Percentiles rank a stretch among this genome's conserved stretches.
phyloP scores from a whole-genome alignment of 2,113 vertebrate species.

The Bungarus multicinctus region DNA sequence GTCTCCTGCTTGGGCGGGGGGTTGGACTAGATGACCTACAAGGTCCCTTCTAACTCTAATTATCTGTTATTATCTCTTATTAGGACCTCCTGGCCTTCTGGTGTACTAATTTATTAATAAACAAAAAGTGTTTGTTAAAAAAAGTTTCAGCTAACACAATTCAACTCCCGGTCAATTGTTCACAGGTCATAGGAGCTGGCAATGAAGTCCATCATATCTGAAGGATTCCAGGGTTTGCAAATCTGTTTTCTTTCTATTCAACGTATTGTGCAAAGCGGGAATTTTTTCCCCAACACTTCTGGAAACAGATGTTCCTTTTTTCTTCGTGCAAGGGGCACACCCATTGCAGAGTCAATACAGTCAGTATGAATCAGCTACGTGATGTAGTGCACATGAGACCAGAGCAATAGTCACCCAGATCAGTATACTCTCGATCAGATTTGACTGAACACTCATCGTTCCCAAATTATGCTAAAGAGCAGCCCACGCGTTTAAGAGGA shows the following conservation, averaged over 20 bases:
- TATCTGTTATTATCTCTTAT: no score
- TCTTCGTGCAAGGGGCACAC: not conserved
- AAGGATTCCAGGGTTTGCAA: not conserved
- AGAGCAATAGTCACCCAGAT: not conserved
- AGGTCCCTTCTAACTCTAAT: no score
- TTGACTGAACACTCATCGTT: not conserved
- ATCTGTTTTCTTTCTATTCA: not conserved
- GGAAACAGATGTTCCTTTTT: not conserved
- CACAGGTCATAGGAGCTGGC: not conserved
- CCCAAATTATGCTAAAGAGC: not conserved
- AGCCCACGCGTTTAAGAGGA: not conserved
- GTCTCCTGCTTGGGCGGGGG: not conserved
- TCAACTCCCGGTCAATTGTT: not conserved
- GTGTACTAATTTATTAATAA: constrained; percentile 84
- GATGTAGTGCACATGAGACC: not conserved
- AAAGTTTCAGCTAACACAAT: not conserved
- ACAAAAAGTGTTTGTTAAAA: constrained; percentile 77
- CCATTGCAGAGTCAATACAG: not conserved
- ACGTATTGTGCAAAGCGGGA: not conserved
- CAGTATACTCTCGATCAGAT: not conserved
- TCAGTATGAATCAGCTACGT: not conserved
- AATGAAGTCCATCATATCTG: not conserved
- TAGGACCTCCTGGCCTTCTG: constrained; percentile 70
- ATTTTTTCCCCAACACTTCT: not conserved
- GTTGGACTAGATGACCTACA: not conserved